A percentile compares a stretch with the other conserved stretches of the same genome.
These are phyloP conservation scores for Pteria penguin DNA, from an alignment of 2,888 invertebrate species.

Conservation along the genomic window DNA sequence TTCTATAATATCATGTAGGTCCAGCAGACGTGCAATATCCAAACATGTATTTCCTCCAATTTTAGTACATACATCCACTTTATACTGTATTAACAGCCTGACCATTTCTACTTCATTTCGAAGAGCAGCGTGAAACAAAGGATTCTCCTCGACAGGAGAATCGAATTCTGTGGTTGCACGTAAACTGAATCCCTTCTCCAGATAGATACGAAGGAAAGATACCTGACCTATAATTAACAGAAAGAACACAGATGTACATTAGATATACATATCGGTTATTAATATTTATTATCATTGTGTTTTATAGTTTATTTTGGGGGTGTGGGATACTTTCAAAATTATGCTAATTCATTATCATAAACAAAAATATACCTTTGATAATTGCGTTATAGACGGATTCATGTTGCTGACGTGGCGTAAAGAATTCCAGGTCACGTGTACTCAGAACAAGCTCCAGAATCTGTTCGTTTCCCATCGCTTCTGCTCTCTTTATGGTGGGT, in stretches of 20 bases:
- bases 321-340: too few relatives aligned
- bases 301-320: too few relatives aligned
- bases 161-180: constrained; percentile 7
- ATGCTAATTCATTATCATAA: not conserved
- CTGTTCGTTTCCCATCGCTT: constrained; percentile 20
- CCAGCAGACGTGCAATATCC: constrained; percentile 28
- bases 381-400: constrained; percentile 23
- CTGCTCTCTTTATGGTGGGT: constrained; percentile 30
- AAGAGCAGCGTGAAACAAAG: constrained; percentile 26
- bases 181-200: constrained; percentile 30
- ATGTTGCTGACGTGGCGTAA: constrained; percentile 14
- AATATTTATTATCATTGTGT: too few relatives aligned
- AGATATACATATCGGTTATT: too few relatives aligned
- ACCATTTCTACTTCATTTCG: constrained; percentile 28
- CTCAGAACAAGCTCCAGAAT: constrained; percentile 26
- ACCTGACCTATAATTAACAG: constrained; percentile 17
- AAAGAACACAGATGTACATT: too few relatives aligned
- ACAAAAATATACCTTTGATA: constrained; percentile 12
- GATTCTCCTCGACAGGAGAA: constrained; percentile 18
- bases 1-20: constrained; percentile 11
- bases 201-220: constrained; percentile 6
- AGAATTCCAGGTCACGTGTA: constrained; percentile 18
- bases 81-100: constrained; percentile 16
- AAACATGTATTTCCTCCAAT: constrained; percentile 23
- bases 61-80: constrained; percentile 21